phyloP scores from a whole-genome alignment of 2,888 invertebrate species.

The Drosophila tripunctata region DNA sequence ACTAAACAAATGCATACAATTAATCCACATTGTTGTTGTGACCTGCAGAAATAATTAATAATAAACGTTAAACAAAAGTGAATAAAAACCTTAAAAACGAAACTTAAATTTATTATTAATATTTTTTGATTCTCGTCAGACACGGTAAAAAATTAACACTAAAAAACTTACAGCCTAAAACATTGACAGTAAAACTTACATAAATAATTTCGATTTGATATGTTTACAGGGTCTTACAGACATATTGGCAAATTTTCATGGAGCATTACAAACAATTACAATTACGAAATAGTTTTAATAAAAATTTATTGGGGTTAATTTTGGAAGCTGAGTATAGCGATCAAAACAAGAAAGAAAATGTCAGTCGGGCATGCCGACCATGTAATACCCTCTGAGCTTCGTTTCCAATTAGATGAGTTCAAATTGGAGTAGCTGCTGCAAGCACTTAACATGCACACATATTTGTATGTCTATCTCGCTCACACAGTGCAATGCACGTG shows the following conservation, averaged over 20 bases:
- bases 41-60: constrained; percentile 67
- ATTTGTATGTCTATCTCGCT: too few relatives aligned
- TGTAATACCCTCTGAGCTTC: too few relatives aligned
- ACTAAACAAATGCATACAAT: constrained; percentile 19
- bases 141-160: constrained; percentile 18
- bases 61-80: constrained; percentile 67
- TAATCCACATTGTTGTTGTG: constrained; percentile 79
- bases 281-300: constrained; percentile 2
- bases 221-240: constrained; percentile 23
- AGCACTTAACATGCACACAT: too few relatives aligned
- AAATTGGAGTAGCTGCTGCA: too few relatives aligned
- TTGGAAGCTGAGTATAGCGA: too few relatives aligned
- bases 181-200: constrained; percentile 10
- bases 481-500: too few relatives aligned
- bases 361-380: too few relatives aligned
- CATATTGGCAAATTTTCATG: constrained; percentile 17
- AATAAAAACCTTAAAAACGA: constrained; percentile 33
- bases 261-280: constrained; percentile 24
- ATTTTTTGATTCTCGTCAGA: constrained; percentile 31
- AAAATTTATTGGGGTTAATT: too few relatives aligned
- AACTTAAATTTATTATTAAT: constrained; percentile 17
- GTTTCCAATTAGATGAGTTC: too few relatives aligned
- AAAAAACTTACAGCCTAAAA: constrained; percentile 10
- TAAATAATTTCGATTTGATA: constrained; percentile 35
- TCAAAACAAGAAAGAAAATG: too few relatives aligned